Evolutionary conservation across 2,888 invertebrate genomes (phyloP).

Genomic region (Tromatobia lineatoria): DNA sequence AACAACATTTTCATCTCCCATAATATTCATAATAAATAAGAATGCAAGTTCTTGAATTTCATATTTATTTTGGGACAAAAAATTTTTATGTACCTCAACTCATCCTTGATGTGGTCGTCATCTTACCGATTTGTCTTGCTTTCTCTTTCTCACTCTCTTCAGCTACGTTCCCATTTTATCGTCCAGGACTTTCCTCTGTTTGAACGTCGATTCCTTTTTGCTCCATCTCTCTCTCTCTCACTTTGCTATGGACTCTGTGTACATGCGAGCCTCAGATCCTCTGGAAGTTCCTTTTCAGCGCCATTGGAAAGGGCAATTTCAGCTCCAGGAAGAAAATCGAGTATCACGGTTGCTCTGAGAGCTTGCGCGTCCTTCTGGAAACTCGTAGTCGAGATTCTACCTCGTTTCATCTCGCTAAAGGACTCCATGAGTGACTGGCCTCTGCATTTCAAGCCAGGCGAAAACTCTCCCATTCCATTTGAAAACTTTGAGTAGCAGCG

Average conservation of each 20-base stretch:
- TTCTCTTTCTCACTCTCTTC: slow-evolving; percentile 2
- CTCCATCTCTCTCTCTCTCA: background rate
- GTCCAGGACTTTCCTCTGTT: slow-evolving; percentile 32
- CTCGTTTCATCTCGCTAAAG: slow-evolving; percentile 60
- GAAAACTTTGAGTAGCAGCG: slow-evolving; percentile 49
- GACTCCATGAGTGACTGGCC: slow-evolving; percentile 33
- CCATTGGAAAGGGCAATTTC: slow-evolving; percentile 15
- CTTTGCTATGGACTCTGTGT: slow-evolving; percentile 13
- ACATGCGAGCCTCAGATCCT: slow-evolving; percentile 36
- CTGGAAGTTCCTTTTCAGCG: slow-evolving; percentile 30
- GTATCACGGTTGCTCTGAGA: slow-evolving; percentile 34
- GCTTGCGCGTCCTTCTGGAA: slow-evolving; percentile 37
- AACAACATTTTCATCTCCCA: too few relatives aligned
- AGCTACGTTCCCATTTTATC: slow-evolving; percentile 11
- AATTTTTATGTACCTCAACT: background rate
- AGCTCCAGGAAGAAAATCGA: slow-evolving; percentile 46
- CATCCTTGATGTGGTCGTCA: slow-evolving; percentile 62
- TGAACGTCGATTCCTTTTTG: slow-evolving; percentile 39
- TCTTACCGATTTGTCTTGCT: slow-evolving; percentile 38
- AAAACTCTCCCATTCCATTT: slow-evolving; percentile 30
- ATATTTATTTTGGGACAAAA: too few relatives aligned
- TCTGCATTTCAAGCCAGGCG: slow-evolving; percentile 10
- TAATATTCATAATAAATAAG: too few relatives aligned
- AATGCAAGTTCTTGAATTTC: too few relatives aligned
- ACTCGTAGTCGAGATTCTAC: slow-evolving; percentile 50